Conservation (phyloP, 2,797 vertebrate species). For the Myioborus melanocephalus region DNA sequence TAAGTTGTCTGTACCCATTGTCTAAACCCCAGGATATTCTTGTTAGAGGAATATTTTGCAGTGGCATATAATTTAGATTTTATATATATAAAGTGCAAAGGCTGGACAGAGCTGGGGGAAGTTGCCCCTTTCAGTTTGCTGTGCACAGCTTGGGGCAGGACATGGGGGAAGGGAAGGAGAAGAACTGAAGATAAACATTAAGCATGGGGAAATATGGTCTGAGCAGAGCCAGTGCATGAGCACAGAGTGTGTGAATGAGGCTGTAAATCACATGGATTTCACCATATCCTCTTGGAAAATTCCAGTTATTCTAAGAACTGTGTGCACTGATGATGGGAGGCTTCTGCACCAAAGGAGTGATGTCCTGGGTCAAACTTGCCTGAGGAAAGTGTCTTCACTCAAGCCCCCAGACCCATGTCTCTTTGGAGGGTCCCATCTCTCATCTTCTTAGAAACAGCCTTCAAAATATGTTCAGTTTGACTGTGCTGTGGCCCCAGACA, state of each 20-base stretch:
- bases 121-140: neutral
- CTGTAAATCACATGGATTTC: neutral
- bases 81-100: neutral
- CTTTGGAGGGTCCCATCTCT: neutral
- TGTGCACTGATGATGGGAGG: neutral
- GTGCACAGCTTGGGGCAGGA: neutral
- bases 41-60: neutral
- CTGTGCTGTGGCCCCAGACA: neutral
- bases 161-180: neutral
- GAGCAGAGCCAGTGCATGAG: neutral
- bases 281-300: neutral
- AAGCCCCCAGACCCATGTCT: rapidly evolving
- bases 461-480: neutral
- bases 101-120: neutral
- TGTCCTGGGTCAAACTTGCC: neutral
- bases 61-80: neutral
- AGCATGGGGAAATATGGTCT: neutral
- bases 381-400: neutral
- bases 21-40: neutral
- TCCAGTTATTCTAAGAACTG: neutral
- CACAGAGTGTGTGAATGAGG: neutral
- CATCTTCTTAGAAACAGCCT: neutral
- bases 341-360: neutral
- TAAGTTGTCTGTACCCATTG: neutral
- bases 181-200: neutral